Conservation (phyloP, 2,888 invertebrate genomes). For the Allygus modestus region DNA sequence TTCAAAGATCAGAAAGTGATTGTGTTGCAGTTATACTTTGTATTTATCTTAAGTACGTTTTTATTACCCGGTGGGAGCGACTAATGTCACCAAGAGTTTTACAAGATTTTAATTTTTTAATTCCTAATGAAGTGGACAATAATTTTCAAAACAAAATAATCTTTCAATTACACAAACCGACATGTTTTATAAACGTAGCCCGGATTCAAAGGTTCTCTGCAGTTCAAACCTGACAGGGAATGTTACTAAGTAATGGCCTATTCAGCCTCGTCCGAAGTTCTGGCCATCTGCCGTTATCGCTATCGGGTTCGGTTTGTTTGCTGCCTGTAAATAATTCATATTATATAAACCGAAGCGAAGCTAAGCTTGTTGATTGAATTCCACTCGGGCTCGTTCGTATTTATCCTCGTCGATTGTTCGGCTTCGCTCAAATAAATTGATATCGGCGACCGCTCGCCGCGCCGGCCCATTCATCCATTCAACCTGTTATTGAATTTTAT, state of each 20-base stretch:
- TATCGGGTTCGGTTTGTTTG: conserved; percentile 4
- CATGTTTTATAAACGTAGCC: too few species aligned
- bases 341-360: conserved; percentile 20
- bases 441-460: conserved; percentile 16
- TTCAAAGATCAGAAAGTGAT: too few species aligned
- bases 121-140: too few species aligned
- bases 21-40: too few species aligned
- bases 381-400: conserved; percentile 30
- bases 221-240: background rate
- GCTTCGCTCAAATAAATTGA: conserved; percentile 37
- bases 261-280: background rate
- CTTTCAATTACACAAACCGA: too few species aligned
- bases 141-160: too few species aligned
- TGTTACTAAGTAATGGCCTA: background rate
- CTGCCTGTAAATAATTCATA: conserved; percentile 48
- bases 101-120: too few species aligned
- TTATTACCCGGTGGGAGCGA: too few species aligned
- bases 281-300: conserved; percentile 2
- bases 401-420: conserved; percentile 24
- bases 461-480: conserved; percentile 27
- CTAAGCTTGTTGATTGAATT: conserved; percentile 40
- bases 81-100: too few species aligned
- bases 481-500: conserved; percentile 38
- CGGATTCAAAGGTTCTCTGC: too few species aligned
- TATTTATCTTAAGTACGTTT: too few species aligned